Base-by-base conservation (phyloP, 1,140 invertebrate species). In the Halyomorpha halys region DNA sequence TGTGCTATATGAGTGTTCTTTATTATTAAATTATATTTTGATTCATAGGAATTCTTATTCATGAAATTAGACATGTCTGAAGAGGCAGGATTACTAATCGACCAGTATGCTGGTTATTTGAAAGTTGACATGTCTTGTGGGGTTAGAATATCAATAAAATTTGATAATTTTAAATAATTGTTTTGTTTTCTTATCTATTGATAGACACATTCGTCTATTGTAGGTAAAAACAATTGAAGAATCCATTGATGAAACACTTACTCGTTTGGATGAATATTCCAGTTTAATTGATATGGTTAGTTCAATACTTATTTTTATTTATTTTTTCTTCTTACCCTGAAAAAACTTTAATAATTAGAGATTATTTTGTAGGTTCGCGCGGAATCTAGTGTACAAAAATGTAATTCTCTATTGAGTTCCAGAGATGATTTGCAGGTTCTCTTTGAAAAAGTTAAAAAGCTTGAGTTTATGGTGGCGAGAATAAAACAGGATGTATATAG, bases 171-270 rank as follows among this genome's bases (percentile, higher is more conserved):
- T n/a, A 23, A 14, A 25, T 15, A 11, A n/a, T 21, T 6, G 18
- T 62, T 49, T 21, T 16, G 6, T 49, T 49, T 45, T 21, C 19
- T 49, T 47, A 30, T 25, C 16, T 14, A 23, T 6, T 18, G 1
- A 47, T 53, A 25, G 15, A 53, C 16, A 30, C 45, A 25, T 64
- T 59, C 23, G 4, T 21, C 2, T 53, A 51, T 59, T 44, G n/a
- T 64, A 66, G 69, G 74, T 78, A 62, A 73, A 77, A 71, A 75
- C 73, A 16, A 71, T 78, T 21, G 76, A 78, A 72, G 73, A 77
- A 72, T 72, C 76, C 53, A 75, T 79, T 47, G 78, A 79, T 64
- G 78, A 77, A 65, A 78, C 78, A 75, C 70, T 78, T 49, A 79
- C 77, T 23, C 73, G 78, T 67, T 69, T 79, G 9, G 78, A 79